Evolutionary conservation across 2,113 vertebrate genomes (phyloP).

Genomic region (Coptodon rendalli): DNA sequence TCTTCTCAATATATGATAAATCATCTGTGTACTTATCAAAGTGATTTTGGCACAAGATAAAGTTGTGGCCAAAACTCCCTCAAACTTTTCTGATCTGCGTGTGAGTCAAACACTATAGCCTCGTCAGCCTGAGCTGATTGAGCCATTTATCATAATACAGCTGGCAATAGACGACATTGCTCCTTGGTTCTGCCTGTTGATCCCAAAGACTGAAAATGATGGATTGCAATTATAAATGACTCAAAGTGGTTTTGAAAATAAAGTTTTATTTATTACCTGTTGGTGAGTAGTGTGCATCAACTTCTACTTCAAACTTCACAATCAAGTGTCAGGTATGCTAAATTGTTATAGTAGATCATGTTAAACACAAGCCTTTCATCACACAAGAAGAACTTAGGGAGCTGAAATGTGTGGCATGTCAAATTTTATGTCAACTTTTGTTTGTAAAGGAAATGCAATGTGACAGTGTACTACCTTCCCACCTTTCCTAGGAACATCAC

Average conservation of each 20-base stretch:
- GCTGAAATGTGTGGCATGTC: background rate
- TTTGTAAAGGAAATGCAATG: slow-evolving; percentile 5
- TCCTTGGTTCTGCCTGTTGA: slow-evolving; percentile 16
- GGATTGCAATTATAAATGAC: slow-evolving; percentile 42
- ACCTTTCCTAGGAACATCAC: background rate
- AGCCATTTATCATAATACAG: slow-evolving; percentile 66
- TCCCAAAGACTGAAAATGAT: slow-evolving; percentile 36
- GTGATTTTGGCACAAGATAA: background rate
- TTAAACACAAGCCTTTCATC: background rate
- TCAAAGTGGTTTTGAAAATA: slow-evolving; percentile 40
- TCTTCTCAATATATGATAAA: background rate
- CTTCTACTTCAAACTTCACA: slow-evolving; percentile 4
- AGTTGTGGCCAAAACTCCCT: slow-evolving; percentile 7
- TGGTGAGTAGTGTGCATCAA: slow-evolving; percentile 1
- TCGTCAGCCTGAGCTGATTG: slow-evolving; percentile 41
- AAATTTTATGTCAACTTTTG: background rate
- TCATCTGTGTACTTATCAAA: slow-evolving; percentile 8
- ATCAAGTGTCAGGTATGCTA: slow-evolving; percentile 1
- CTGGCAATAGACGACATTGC: background rate
- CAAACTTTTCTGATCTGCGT: slow-evolving; percentile 10
- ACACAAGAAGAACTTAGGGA: background rate
- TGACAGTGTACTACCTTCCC: slow-evolving; percentile 17
- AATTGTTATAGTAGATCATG: slow-evolving; percentile 12
- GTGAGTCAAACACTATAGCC: background rate
- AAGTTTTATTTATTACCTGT: slow-evolving; percentile 16